Conservation (phyloP, 2,888 invertebrate genomes). For the Nudaria mundana region DNA sequence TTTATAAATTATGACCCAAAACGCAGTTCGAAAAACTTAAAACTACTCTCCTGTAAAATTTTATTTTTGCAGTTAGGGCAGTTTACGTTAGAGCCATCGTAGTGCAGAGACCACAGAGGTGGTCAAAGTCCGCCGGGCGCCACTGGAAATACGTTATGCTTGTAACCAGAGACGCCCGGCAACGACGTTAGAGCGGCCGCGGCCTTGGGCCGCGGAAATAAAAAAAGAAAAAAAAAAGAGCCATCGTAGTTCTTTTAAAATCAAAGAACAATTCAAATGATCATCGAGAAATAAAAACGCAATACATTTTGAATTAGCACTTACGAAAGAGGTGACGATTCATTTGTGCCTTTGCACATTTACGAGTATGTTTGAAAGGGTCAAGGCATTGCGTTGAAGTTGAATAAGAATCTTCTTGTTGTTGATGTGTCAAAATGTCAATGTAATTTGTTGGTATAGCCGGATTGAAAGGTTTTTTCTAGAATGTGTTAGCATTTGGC, state of each 20-base stretch:
- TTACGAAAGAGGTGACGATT: conserved; percentile 3
- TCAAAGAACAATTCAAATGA: neutral
- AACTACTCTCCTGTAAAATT: too few species aligned
- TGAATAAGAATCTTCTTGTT: conserved; percentile 1
- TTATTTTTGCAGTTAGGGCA: too few species aligned
- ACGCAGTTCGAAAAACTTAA: too few species aligned
- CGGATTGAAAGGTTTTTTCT: neutral
- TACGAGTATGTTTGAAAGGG: conserved; percentile 3
- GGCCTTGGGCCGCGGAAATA: too few species aligned
- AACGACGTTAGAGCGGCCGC: too few species aligned
- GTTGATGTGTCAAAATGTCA: conserved; percentile 4
- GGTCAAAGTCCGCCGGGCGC: too few species aligned
- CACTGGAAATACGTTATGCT: too few species aligned
- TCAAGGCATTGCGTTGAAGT: conserved; percentile 3
- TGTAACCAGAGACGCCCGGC: too few species aligned
- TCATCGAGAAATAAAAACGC: neutral
- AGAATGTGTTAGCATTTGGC: neutral
- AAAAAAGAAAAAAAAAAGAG: too few species aligned
- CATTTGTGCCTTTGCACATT: conserved; percentile 1
- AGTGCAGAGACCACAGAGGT: too few species aligned
- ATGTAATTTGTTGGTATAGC: neutral
- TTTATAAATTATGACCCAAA: too few species aligned
- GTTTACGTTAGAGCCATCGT: too few species aligned
- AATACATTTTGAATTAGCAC: neutral
- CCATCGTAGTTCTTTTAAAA: neutral